Evolutionary conservation across 2,888 invertebrate genomes (phyloP).

Genomic region (Pogonocherus hispidulus): DNA sequence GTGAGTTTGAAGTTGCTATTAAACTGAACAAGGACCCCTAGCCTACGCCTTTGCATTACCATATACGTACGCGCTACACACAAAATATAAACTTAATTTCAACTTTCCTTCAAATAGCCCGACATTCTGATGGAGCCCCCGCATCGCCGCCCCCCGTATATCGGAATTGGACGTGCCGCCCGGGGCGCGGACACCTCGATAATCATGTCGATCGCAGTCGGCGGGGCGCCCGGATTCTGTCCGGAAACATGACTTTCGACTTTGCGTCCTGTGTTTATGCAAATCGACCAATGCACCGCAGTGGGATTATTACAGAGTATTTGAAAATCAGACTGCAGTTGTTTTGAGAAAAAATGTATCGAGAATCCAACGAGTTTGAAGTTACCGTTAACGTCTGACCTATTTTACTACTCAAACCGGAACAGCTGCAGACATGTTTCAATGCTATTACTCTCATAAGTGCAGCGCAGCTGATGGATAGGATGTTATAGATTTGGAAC

Average conservation of each 20-base stretch:
- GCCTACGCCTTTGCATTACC: slow-evolving; percentile 11
- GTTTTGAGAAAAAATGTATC: neutral
- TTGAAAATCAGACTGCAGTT: neutral
- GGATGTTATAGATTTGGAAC: no score
- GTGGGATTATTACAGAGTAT: neutral
- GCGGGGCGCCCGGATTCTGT: slow-evolving; percentile 23
- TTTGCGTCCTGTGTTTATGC: slow-evolving; percentile 31
- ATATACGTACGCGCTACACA: no score
- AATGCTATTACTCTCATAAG: no score
- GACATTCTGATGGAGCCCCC: neutral
- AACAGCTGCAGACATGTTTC: no score
- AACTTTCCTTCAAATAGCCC: neutral
- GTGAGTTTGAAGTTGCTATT: no score
- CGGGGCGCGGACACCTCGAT: slow-evolving; percentile 20
- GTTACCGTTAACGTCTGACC: neutral
- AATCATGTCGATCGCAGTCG: slow-evolving; percentile 28
- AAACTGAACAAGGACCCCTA: no score
- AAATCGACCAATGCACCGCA: slow-evolving; percentile 22
- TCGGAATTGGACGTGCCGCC: slow-evolving; percentile 1
- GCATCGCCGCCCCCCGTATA: neutral
- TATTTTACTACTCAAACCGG: no score
- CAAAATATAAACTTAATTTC: slow-evolving; percentile 3
- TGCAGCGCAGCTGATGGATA: no score
- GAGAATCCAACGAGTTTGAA: neutral
- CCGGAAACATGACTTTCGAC: slow-evolving; percentile 32